These are phyloP conservation scores for Agriopis aurantiaria DNA, from an alignment of 2,888 invertebrate species.

Conservation along the genomic window DNA sequence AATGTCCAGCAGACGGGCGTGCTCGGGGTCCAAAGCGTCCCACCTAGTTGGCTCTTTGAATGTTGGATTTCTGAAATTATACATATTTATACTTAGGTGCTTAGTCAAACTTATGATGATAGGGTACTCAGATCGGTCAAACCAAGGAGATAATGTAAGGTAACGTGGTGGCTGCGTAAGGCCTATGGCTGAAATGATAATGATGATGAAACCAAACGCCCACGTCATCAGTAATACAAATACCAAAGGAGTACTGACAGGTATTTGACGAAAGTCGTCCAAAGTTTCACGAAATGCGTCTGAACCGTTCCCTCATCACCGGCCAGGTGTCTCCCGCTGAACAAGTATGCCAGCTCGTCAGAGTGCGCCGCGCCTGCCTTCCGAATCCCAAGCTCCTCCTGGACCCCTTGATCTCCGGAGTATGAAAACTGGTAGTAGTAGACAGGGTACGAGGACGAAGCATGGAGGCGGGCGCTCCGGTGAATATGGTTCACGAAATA, in stretches of 20 bases:
- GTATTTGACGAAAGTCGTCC: conserved; percentile 77
- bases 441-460: conserved; percentile 55
- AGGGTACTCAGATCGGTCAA: too few relatives aligned
- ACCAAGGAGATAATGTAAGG: too few relatives aligned
- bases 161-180: too few relatives aligned
- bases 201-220: neutral
- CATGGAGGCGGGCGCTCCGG: conserved; percentile 67
- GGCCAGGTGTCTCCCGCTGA: conserved; percentile 57
- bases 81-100: neutral
- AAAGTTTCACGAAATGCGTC: conserved; percentile 61
- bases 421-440: conserved; percentile 77
- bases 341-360: conserved; percentile 75
- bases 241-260: conserved; percentile 61
- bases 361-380: conserved; percentile 77
- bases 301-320: conserved; percentile 68
- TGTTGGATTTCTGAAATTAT: conserved; percentile 37
- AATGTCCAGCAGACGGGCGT: conserved; percentile 66
- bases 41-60: conserved; percentile 50
- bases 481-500: conserved; percentile 74
- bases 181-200: too few relatives aligned
- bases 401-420: conserved; percentile 63
- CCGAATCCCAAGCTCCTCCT: conserved; percentile 57
- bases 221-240: neutral
- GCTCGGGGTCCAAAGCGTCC: conserved; percentile 57
- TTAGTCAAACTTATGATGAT: too few relatives aligned